Percentiles rank a stretch among this genome's conserved stretches.
These are phyloP conservation scores for Lacerta agilis DNA, from an alignment of 2,797 vertebrate species.

Conservation along the genomic window DNA sequence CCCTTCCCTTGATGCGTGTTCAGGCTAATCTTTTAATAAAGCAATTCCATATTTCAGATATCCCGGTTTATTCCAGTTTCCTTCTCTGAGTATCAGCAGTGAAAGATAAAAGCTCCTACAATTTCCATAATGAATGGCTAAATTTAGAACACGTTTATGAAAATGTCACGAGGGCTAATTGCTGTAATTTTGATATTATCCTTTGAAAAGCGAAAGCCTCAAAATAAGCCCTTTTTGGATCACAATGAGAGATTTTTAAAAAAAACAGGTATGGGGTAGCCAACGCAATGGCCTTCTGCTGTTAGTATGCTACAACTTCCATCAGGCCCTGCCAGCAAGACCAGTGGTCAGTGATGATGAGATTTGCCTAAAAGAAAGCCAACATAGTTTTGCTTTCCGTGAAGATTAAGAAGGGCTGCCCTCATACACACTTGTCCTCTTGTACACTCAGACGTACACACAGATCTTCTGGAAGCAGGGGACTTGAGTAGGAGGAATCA, in stretches of 20 bases:
- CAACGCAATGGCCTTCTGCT: no score
- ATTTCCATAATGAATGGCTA: neutral
- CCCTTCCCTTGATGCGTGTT: neutral
- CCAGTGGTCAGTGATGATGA: no score
- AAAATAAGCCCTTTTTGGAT: neutral
- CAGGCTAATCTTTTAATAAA: neutral
- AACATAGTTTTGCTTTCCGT: neutral
- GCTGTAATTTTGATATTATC: constrained; percentile 11
- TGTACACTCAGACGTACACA: neutral
- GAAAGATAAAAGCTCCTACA: neutral
- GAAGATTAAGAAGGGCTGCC: neutral
- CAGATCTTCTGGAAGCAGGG: neutral
- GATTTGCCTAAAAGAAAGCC: neutral
- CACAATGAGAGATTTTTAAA: neutral
- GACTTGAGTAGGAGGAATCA: no score
- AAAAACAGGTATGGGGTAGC: neutral
- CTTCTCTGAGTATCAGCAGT: neutral
- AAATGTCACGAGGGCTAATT: neutral
- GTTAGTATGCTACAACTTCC: no score
- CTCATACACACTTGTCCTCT: neutral
- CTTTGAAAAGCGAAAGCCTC: neutral
- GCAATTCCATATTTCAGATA: neutral
- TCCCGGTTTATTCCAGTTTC: neutral
- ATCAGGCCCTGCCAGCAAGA: no score
- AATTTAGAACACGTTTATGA: neutral